Conservation (phyloP, 2,113 vertebrate species). For the Grallaria varia region DNA sequence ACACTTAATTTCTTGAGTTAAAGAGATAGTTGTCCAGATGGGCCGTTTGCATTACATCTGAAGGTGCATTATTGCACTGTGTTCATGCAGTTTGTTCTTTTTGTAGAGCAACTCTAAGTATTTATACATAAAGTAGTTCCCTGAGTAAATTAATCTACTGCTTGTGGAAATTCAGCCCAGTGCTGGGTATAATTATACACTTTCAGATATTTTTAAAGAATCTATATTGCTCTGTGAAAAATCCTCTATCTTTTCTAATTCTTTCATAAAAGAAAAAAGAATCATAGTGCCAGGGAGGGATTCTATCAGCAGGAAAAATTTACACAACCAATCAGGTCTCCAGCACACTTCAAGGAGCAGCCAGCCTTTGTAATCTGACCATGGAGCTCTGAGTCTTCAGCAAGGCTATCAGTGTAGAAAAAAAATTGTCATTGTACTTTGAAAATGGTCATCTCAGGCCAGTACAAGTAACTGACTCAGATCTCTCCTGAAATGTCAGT, state of each 20-base stretch:
- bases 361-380: neutral
- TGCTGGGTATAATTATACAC: neutral
- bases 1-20: slow-evolving; percentile 4
- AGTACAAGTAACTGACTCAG: neutral
- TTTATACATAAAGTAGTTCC: neutral
- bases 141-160: neutral
- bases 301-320: neutral
- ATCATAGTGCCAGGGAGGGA: neutral
- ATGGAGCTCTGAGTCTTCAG: neutral
- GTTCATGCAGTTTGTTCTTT: neutral
- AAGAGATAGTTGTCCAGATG: neutral
- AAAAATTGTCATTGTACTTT: neutral
- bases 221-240: neutral
- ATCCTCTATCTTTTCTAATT: neutral
- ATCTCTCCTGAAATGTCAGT: neutral
- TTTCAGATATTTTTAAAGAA: neutral
- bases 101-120: neutral
- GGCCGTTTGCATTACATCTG: neutral
- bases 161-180: neutral
- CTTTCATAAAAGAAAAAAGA: neutral
- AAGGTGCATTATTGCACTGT: neutral
- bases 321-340: neutral
- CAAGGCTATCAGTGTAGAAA: neutral
- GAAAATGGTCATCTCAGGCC: neutral
- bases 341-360: neutral